Evolutionary conservation across 2,113 vertebrate species (phyloP).

Genomic region (Anhinga anhinga): DNA sequence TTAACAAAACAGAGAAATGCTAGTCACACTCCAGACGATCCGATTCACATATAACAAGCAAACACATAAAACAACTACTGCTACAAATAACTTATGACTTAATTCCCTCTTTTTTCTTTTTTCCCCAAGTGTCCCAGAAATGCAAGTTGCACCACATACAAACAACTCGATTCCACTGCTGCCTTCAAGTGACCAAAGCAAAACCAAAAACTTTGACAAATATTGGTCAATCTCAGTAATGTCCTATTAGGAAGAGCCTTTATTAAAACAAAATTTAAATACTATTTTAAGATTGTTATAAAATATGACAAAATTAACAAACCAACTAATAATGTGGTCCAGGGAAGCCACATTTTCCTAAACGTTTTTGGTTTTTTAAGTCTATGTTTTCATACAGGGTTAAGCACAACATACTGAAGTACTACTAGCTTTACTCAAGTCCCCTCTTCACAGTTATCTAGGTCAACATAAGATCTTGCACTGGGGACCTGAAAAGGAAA

Average conservation of each 20-base stretch:
- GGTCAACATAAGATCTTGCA: background rate
- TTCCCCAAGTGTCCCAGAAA: background rate
- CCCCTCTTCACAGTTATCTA: background rate
- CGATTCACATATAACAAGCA: background rate
- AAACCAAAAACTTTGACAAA: background rate
- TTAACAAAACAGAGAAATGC: background rate
- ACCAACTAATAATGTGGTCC: background rate
- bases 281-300: background rate
- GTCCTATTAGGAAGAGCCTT: background rate
- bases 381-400: background rate
- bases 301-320: background rate
- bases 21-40: background rate
- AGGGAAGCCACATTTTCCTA: background rate
- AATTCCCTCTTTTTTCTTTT: background rate
- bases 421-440: background rate
- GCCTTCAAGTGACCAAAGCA: background rate
- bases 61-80: background rate
- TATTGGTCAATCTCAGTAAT: background rate
- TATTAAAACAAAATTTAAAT: background rate
- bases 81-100: background rate
- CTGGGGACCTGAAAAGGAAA: background rate
- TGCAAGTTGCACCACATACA: background rate
- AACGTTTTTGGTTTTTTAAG: background rate
- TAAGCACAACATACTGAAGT: background rate
- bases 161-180: background rate